Evolutionary conservation across 2,888 invertebrate genomes (phyloP), one percentile per base, ranked within the genome.

Genomic region (Sesamia inferens): DNA sequence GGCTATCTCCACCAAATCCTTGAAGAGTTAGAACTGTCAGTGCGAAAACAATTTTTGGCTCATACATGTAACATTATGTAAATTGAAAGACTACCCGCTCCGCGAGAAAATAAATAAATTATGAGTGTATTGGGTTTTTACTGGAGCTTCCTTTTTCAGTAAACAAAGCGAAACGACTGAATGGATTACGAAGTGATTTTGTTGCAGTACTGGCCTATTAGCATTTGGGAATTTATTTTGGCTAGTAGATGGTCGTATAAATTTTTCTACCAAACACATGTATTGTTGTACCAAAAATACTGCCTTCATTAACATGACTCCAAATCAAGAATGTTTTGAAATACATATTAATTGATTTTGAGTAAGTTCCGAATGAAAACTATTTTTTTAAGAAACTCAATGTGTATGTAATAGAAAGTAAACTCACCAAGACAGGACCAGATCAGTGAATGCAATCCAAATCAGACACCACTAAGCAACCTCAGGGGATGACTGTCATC

Each of bases 401-500:
- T 5, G 51, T 22, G 14, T 22, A 13, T 6, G 0, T 62, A 19
- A 19, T 47, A 44, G 67, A 79, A 75, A 78, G 74, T 63, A 19
- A 58, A 88, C 91, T 91, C 62, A 91, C 91, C 90, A 61, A 83
- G 72, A 76, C 68, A 63, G 76, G 79, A 65, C 59, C 48, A 79
- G 79, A 80, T 61, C 76, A 83, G 75, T 73, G 67, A 68, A 70
- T 66, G 72, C 78, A 87, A 87, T 84, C 85, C 88, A 79, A 85
- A 76, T 57, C 19, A 73, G 6, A 80, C 65, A 74, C 71, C 48
- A 79, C 82, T 75, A 79, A 68, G 87, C 87, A 89, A 91, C 90
- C 87, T 87, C 76, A 82, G 79, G 88, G 90, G 89, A 89, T 90
- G 90, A 83, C 83, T 24, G 76, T 69, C 92, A 92, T 89, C 90